phyloP scores from a whole-genome alignment of 1,140 invertebrate species.

The Colletes gigas region DNA sequence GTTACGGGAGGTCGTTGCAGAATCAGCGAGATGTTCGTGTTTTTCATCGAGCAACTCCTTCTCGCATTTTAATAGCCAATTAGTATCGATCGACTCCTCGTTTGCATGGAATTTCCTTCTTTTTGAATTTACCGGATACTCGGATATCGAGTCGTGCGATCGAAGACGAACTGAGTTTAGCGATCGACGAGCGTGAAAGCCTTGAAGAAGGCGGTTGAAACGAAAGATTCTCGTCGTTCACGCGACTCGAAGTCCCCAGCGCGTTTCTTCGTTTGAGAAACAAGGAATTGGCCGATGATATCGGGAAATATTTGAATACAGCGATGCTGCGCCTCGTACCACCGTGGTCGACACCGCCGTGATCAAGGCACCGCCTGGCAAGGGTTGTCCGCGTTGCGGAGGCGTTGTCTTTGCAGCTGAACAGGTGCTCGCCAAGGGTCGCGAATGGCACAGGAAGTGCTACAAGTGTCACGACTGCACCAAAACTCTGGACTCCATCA shows the following conservation, averaged over 20 bases:
- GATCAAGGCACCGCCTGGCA: slow-evolving; percentile 90
- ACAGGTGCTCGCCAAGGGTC: slow-evolving; percentile 91
- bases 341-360: slow-evolving; percentile 89
- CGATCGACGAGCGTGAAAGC: neutral
- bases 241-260: neutral
- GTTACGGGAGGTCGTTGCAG: neutral
- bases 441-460: slow-evolving; percentile 98
- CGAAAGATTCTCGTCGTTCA: neutral
- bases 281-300: neutral
- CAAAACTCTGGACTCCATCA: slow-evolving; percentile 95
- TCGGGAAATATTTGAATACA: slow-evolving; percentile 62
- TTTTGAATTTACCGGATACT: neutral
- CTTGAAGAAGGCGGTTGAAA: too few relatives aligned
- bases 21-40: neutral
- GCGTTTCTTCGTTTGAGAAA: neutral
- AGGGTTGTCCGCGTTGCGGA: slow-evolving; percentile 94
- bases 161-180: neutral
- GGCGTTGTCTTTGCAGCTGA: slow-evolving; percentile 95
- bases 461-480: slow-evolving; percentile 97
- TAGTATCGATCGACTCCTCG: neutral
- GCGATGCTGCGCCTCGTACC: slow-evolving; percentile 86
- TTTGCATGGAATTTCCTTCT: slow-evolving; percentile 36
- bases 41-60: neutral
- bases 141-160: slow-evolving; percentile 1
- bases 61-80: slow-evolving; percentile 9